phyloP scores from a whole-genome alignment of 2,888 invertebrate genomes.

The Noctua pronuba region DNA sequence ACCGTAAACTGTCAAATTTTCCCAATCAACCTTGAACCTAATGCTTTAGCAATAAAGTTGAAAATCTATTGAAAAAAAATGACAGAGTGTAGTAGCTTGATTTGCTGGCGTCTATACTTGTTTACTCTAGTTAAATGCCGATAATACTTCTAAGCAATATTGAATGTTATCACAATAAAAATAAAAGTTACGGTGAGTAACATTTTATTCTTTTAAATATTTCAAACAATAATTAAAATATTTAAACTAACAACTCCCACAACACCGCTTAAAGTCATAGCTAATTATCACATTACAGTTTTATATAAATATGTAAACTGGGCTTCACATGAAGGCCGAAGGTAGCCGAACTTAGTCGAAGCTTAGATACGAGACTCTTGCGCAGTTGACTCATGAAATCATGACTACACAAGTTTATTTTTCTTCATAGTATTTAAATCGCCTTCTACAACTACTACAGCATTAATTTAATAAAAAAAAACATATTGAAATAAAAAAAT shows the following conservation, averaged over 20 bases:
- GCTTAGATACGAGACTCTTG: not conserved
- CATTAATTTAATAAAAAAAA: not conserved
- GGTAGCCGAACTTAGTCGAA: not conserved
- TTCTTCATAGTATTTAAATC: too few species aligned
- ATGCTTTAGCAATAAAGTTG: too few species aligned
- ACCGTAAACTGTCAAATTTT: too few species aligned
- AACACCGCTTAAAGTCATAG: not conserved
- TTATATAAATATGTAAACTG: not conserved
- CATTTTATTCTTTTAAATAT: not conserved
- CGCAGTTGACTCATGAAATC: not conserved
- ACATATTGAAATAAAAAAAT: not conserved
- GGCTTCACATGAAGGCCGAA: not conserved
- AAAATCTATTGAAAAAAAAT: too few species aligned
- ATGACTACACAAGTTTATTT: too few species aligned
- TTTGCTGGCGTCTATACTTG: too few species aligned
- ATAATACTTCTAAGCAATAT: not conserved
- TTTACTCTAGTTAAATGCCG: too few species aligned
- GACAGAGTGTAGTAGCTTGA: too few species aligned
- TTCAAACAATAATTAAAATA: slow-evolving; percentile 11
- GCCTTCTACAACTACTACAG: not conserved
- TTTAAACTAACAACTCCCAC: not conserved
- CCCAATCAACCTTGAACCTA: too few species aligned
- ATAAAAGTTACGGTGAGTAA: not conserved
- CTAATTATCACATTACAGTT: not conserved
- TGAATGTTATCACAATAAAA: not conserved